Base-by-base conservation (phyloP, 2,888 invertebrate genomes). In the Caenorhabditis uteleia region DNA sequence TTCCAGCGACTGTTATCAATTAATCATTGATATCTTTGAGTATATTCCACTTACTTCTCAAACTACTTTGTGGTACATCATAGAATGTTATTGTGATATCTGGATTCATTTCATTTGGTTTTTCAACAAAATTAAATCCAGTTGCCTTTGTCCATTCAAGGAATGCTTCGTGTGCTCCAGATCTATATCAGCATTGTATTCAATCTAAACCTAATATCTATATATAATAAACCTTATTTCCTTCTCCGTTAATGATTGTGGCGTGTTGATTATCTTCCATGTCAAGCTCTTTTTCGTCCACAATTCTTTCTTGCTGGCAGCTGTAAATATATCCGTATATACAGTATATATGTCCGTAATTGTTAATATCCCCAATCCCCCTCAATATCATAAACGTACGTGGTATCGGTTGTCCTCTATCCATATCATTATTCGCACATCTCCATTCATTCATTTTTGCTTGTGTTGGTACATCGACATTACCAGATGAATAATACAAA, bases 81-180 rank as follows among this genome's bases (percentile, higher is more conserved):
- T 65, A 54, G 56, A 79, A 79, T 8, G 54, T 49, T 8, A 77
- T 61, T 2, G 72, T 66, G 27, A 79, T 71, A 46, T 79, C 75
- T 3, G 77, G 66, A 12, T 40, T 39, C 20, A 40, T 36, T 14
- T 45, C 54, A 12, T 51, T 49, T 14, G 33, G 48, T 20, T 8
- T 43, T 46, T 71, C 62, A 23, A 51, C 46, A 21, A 72, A 72
- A 10, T 57, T 56, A 48, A 72, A 54, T 8, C 58, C 62, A 34
- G 64, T 56, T 3, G 55, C 62, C 20, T 45, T 53, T 1, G 58
- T 40, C 72, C 72, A 72, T 45, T 72, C 66, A 10, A 64, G 60
- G 36, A 72, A 72, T 18, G 72, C 72, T 36, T 72, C 66, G 18
- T 62, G 54, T 4, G 54, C 49, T 6, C 57, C 72, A 29, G 57